phyloP scores from a whole-genome alignment of 64 coral and sea anemone species.

The Dendronephthya gigantea region DNA sequence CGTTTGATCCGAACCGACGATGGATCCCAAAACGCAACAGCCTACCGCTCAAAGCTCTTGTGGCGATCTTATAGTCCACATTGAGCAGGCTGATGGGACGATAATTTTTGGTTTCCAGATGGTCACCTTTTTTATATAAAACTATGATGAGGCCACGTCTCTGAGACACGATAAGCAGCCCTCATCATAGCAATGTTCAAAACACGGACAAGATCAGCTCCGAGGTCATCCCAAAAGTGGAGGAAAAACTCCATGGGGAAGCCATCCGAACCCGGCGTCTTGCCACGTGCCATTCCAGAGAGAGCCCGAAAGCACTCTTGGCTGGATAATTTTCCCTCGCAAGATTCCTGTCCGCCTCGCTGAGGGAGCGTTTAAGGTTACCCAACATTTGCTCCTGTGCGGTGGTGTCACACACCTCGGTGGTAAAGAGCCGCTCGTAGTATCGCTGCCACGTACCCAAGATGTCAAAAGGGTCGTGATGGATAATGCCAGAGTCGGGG shows the following conservation, averaged over 20 bases:
- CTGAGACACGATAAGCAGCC: not conserved
- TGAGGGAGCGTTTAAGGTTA: too few species aligned
- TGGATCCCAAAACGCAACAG: not conserved
- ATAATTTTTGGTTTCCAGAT: not conserved
- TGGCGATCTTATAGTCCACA: not conserved
- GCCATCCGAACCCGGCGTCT: not conserved
- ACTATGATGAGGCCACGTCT: not conserved
- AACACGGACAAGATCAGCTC: not conserved
- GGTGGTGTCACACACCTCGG: too few species aligned
- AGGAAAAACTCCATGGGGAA: not conserved
- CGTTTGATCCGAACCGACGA: not conserved
- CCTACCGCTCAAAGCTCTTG: not conserved
- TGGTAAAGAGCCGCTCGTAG: too few species aligned
- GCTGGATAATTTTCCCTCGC: too few species aligned
- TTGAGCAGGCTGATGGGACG: not conserved
- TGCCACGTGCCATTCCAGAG: not conserved
- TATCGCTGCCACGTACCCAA: too few species aligned
- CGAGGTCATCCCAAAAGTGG: not conserved
- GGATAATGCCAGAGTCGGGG: too few species aligned
- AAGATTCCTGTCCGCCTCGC: too few species aligned
- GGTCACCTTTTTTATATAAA: not conserved
- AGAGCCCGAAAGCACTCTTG: not conserved
- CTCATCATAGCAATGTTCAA: not conserved
- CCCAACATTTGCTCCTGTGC: too few species aligned
- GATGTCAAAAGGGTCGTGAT: too few species aligned